phyloP scores from a whole-genome alignment of 2,113 vertebrate genomes.

The Columbina picui region DNA sequence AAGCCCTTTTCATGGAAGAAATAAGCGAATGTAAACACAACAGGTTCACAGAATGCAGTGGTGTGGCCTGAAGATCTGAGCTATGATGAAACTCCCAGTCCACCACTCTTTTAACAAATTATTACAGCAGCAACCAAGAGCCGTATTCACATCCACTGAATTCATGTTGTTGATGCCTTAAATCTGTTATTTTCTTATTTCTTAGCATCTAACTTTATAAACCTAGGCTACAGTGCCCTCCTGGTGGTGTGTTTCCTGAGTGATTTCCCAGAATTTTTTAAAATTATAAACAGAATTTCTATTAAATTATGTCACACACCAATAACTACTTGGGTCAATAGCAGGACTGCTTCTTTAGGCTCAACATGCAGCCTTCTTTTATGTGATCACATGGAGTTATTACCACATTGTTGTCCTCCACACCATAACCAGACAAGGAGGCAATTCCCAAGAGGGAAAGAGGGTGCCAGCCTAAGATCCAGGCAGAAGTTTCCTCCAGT shows the following conservation, averaged over 20 bases:
- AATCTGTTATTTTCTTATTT: background rate
- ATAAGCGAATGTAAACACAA: background rate
- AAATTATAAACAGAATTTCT: background rate
- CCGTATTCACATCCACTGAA: background rate
- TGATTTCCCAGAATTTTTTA: background rate
- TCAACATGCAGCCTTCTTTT: background rate
- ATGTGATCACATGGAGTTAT: background rate
- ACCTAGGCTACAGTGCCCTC: background rate
- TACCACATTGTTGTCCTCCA: fast-evolving
- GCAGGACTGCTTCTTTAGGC: background rate
- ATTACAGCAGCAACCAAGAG: background rate
- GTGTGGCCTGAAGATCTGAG: background rate
- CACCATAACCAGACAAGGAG: background rate
- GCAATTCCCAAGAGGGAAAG: background rate
- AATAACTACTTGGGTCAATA: background rate
- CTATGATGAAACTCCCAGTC: background rate
- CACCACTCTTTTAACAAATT: background rate
- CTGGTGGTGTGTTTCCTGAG: background rate
- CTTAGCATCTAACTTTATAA: background rate
- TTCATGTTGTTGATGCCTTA: background rate
- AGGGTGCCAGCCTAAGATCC: background rate
- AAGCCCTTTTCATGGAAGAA: background rate
- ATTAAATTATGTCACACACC: background rate
- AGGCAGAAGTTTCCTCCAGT: background rate
- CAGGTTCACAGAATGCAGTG: background rate